These are phyloP conservation scores for Zaprionus lachaisei DNA, from an alignment of 1,140 invertebrate genomes.

Conservation along the genomic window DNA sequence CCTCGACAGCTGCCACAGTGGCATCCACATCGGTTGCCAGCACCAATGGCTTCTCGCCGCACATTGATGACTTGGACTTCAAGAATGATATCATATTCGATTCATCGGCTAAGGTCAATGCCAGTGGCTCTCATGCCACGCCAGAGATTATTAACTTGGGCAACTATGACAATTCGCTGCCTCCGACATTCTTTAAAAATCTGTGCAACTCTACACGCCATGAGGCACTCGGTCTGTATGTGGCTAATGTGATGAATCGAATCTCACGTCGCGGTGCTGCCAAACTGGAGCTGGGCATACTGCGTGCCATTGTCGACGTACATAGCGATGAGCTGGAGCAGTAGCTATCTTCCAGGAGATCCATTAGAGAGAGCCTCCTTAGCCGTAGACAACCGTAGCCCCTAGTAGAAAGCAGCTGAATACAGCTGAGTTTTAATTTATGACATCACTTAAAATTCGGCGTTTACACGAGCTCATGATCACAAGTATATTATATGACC, in stretches of 20 bases:
- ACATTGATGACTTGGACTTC: constrained; percentile 76
- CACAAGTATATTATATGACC: not conserved
- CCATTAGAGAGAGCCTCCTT: not conserved
- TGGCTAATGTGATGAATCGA: constrained; percentile 82
- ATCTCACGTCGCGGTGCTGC: constrained; percentile 65
- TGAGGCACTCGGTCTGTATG: constrained; percentile 77
- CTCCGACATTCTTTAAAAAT: constrained; percentile 83
- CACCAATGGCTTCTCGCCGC: constrained; percentile 78
- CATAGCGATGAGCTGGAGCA: constrained; percentile 78
- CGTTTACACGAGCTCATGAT: constrained; percentile 4
- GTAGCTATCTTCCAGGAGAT: constrained; percentile 23
- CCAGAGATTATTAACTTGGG: constrained; percentile 78
- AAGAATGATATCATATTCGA: constrained; percentile 82
- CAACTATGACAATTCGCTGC: constrained; percentile 77
- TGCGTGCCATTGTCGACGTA: constrained; percentile 77
- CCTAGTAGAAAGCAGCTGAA: not conserved
- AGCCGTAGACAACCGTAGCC: constrained; percentile 26
- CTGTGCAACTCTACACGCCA: constrained; percentile 80
- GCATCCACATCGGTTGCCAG: constrained; percentile 75
- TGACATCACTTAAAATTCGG: not conserved
- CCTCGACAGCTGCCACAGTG: constrained; percentile 69
- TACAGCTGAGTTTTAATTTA: constrained; percentile 17
- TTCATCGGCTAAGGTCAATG: constrained; percentile 55
- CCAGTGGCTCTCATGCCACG: constrained; percentile 42
- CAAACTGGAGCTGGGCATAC: constrained; percentile 76